phyloP scores from a whole-genome alignment of 2,113 vertebrate species.

The Triplophysa tibetana region DNA sequence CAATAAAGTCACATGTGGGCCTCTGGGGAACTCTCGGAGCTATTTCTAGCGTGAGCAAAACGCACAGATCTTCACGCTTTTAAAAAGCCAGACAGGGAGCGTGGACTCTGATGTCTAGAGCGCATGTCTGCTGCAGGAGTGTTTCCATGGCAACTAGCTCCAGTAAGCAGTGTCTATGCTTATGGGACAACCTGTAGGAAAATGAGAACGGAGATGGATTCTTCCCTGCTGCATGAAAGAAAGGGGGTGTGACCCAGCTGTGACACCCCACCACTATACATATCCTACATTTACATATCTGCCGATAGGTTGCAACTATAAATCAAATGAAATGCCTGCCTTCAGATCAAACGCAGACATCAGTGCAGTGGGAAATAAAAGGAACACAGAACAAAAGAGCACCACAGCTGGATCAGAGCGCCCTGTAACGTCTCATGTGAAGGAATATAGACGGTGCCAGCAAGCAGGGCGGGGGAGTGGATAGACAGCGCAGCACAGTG shows the following conservation, averaged over 20 bases:
- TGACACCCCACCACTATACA: conserved; percentile 28
- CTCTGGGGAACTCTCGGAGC: conserved; percentile 37
- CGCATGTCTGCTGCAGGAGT: conserved; percentile 35
- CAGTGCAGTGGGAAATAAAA: conserved; percentile 2
- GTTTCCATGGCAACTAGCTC: conserved; percentile 56
- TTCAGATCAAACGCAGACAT: not conserved
- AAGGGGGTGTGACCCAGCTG: conserved; percentile 40
- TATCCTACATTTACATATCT: conserved; percentile 10
- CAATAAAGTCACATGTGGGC: conserved; percentile 40
- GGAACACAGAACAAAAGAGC: conserved; percentile 5
- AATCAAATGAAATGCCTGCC: not conserved
- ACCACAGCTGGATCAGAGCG: not conserved
- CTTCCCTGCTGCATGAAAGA: conserved; percentile 31
- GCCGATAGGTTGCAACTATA: not conserved
- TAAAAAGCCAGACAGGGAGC: conserved; percentile 20
- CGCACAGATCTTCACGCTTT: conserved; percentile 33
- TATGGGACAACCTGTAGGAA: conserved; percentile 10
- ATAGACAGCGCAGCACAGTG: not conserved
- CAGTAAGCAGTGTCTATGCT: conserved; percentile 22
- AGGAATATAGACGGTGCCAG: conserved; percentile 15
- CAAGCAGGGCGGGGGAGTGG: not conserved
- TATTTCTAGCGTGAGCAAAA: conserved; percentile 45
- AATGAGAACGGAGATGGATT: conserved; percentile 20
- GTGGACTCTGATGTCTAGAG: conserved; percentile 22
- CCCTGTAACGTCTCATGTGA: conserved; percentile 3